Evolutionary conservation across 2,888 invertebrate genomes (phyloP).

Genomic region (Drosophila meridiana): DNA sequence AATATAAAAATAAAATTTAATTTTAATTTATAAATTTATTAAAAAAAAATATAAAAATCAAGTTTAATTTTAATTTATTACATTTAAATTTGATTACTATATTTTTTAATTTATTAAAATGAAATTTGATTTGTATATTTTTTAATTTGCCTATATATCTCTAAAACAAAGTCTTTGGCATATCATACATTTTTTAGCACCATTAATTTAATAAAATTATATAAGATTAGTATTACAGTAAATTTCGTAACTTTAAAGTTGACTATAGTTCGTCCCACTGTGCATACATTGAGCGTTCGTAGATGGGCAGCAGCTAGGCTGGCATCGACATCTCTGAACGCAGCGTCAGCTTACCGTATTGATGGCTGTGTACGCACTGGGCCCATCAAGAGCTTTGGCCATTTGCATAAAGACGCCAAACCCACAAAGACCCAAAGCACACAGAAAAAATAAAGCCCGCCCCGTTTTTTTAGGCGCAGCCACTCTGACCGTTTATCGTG

Average conservation of each 20-base stretch:
- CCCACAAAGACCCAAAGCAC: constrained; percentile 34
- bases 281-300: constrained; percentile 25
- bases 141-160: too few species aligned
- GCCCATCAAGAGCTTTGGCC: constrained; percentile 54
- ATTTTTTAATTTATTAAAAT: too few species aligned
- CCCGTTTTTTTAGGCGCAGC: constrained; percentile 58
- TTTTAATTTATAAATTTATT: too few species aligned
- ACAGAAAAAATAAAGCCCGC: constrained; percentile 9
- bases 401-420: constrained; percentile 70
- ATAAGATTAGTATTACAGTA: too few species aligned
- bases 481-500: constrained; percentile 52
- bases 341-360: constrained; percentile 44
- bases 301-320: constrained; percentile 37
- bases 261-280: constrained; percentile 29
- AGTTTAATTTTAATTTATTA: too few species aligned
- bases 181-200: too few species aligned
- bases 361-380: constrained; percentile 56
- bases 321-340: constrained; percentile 52
- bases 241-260: background rate
- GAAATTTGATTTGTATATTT: too few species aligned
- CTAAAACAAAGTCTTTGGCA: too few species aligned
- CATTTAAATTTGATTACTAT: too few species aligned
- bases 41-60: too few species aligned
- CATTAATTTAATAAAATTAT: too few species aligned
- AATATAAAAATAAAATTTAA: too few species aligned